phyloP scores from a whole-genome alignment of 2,888 invertebrate species.

The Hypolimnas misippus region DNA sequence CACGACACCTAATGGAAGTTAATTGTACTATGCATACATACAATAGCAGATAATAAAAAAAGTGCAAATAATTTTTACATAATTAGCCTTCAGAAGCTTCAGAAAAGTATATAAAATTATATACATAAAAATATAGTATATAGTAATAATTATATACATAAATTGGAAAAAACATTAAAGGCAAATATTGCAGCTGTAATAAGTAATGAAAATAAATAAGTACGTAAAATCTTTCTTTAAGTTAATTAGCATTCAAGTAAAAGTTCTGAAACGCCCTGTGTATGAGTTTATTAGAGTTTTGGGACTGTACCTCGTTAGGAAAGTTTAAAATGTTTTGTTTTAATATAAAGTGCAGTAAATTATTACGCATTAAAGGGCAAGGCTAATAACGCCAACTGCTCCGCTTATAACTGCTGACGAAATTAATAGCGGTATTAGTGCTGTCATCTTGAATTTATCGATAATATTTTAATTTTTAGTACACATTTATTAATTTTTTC shows the following conservation, averaged over 20 bases:
- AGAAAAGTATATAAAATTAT: too few species aligned
- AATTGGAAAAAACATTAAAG: too few species aligned
- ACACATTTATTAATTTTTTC: neutral
- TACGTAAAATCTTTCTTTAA: neutral
- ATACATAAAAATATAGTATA: too few species aligned
- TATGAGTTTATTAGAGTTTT: slow-evolving; percentile 29
- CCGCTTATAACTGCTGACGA: slow-evolving; percentile 76
- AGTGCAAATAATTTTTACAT: too few species aligned
- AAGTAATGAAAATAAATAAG: slow-evolving; percentile 3
- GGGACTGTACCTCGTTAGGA: slow-evolving; percentile 59
- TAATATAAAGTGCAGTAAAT: slow-evolving; percentile 81
- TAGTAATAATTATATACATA: too few species aligned
- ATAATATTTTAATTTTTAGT: slow-evolving; percentile 11
- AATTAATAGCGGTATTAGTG: slow-evolving; percentile 74
- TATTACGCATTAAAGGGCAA: slow-evolving; percentile 79
- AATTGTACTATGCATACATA: too few species aligned
- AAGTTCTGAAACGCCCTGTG: slow-evolving; percentile 19
- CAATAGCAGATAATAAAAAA: too few species aligned
- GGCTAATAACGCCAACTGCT: slow-evolving; percentile 79
- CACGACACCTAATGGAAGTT: too few species aligned
- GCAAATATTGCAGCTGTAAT: neutral
- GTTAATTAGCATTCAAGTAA: slow-evolving; percentile 19
- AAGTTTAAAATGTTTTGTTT: slow-evolving; percentile 80
- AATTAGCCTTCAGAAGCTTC: too few species aligned
- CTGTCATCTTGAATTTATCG: slow-evolving; percentile 42